Conservation (phyloP, 2,888 invertebrate species). For the Blastobasis adustella region DNA sequence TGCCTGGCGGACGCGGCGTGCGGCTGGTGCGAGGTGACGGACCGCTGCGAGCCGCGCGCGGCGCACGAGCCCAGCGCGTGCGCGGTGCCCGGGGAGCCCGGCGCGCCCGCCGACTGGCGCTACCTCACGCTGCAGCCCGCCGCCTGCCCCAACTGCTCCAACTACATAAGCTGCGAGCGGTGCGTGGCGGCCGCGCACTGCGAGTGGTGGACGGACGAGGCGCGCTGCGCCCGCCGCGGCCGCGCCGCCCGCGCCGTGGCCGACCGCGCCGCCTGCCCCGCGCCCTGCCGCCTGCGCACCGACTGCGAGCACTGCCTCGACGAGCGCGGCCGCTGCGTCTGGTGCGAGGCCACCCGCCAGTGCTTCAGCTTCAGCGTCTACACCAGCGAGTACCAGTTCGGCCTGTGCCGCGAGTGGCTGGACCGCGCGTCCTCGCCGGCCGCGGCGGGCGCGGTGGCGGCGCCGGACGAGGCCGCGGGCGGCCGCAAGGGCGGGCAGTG, state of each 20-base stretch:
- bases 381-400: constrained; percentile 95
- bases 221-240: constrained; percentile 88
- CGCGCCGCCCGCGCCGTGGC: constrained; percentile 80
- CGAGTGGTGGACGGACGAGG: constrained; percentile 95
- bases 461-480: constrained; percentile 34
- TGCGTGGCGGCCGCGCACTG: constrained; percentile 87
- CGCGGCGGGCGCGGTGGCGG: constrained; percentile 30
- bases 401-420: constrained; percentile 94
- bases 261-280: constrained; percentile 80
- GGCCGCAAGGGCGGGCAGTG: constrained; percentile 78
- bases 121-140: constrained; percentile 88
- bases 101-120: constrained; percentile 78
- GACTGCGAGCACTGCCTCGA: constrained; percentile 90
- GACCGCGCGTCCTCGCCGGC: constrained; percentile 81
- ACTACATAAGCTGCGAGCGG: constrained; percentile 90
- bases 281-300: constrained; percentile 84
- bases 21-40: constrained; percentile 92
- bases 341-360: constrained; percentile 94
- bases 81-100: constrained; percentile 58
- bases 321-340: constrained; percentile 91
- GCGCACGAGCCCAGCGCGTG: constrained; percentile 80
- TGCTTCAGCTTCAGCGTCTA: constrained; percentile 98
- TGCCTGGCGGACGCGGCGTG: constrained; percentile 92
- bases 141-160: constrained; percentile 91
- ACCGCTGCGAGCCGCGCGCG: constrained; percentile 79